Conservation (phyloP, 1,140 invertebrate species). For the Drosophila tani region DNA sequence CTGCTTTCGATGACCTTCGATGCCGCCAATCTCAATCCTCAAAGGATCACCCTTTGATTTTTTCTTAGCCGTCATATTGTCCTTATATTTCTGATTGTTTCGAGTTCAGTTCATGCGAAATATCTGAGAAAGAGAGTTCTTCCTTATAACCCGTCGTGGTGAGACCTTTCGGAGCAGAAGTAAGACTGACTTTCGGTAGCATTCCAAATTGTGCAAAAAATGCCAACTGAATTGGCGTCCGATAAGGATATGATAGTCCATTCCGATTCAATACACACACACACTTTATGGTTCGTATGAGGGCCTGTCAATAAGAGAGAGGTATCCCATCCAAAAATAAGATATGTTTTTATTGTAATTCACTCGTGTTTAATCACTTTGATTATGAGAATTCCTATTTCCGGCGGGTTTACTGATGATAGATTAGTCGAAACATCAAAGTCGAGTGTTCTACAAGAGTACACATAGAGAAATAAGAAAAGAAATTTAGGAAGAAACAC, state of each 20-base stretch:
- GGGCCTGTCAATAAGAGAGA: conserved; percentile 19
- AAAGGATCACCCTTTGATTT: conserved; percentile 20
- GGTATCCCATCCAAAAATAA: conserved; percentile 13
- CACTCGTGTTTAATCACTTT: background rate
- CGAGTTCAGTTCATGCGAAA: conserved; percentile 1
- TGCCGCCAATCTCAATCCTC: conserved; percentile 47
- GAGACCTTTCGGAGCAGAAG: conserved; percentile 44
- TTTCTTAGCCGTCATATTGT: background rate
- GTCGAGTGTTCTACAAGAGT: background rate
- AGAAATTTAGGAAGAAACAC: no score
- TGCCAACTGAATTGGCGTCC: conserved; percentile 21
- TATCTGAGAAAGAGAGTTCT: background rate
- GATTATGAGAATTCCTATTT: conserved; percentile 11
- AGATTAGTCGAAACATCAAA: conserved; percentile 16
- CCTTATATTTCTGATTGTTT: background rate
- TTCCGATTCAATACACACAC: conserved; percentile 4
- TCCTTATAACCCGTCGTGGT: conserved; percentile 5
- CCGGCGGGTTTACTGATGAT: conserved; percentile 11
- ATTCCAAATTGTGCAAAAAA: conserved; percentile 5
- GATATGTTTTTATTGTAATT: conserved; percentile 27
- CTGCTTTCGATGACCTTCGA: background rate
- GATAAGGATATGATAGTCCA: conserved; percentile 28
- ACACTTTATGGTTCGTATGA: background rate
- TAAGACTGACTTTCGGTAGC: conserved; percentile 50
- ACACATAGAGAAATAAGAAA: background rate